phyloP scores from a whole-genome alignment of 2,797 vertebrate species.

The Enteromius trimaculatus region DNA sequence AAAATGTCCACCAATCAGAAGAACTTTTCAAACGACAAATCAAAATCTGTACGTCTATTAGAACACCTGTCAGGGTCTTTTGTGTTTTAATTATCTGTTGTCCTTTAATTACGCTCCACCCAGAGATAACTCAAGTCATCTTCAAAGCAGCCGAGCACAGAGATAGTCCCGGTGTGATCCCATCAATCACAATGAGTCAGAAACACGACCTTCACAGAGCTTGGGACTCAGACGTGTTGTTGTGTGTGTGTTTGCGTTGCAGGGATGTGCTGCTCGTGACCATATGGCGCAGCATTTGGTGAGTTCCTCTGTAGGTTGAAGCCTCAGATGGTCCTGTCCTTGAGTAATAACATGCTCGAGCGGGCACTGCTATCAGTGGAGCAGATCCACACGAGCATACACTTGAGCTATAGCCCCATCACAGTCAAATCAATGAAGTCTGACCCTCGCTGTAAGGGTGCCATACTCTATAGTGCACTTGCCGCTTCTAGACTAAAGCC shows the following conservation, averaged over 20 bases:
- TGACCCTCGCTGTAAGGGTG: no score
- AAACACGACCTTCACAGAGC: slow-evolving; percentile 15
- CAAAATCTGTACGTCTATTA: not conserved
- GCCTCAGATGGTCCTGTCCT: slow-evolving; percentile 31
- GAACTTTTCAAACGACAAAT: not conserved
- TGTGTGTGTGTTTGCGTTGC: not conserved
- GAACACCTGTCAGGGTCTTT: slow-evolving; percentile 54
- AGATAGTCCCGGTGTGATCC: not conserved
- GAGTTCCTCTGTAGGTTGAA: slow-evolving; percentile 11
- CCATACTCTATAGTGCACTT: not conserved
- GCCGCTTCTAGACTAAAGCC: not conserved
- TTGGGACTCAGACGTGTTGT: not conserved
- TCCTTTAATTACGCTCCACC: slow-evolving; percentile 71
- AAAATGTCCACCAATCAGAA: not conserved
- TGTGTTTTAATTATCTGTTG: slow-evolving; percentile 73
- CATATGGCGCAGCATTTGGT: slow-evolving; percentile 57
- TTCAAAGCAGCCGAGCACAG: slow-evolving; percentile 33
- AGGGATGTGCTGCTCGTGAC: slow-evolving; percentile 29
- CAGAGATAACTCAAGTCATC: slow-evolving; percentile 53
- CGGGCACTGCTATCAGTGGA: slow-evolving; percentile 1
- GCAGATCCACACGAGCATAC: not conserved
- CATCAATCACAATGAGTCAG: slow-evolving; percentile 1
- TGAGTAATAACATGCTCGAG: slow-evolving; percentile 7
- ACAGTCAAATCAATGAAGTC: not conserved
- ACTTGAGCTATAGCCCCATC: not conserved